phyloP scores from a whole-genome alignment of 2,888 invertebrate genomes.

The Patella depressa region DNA sequence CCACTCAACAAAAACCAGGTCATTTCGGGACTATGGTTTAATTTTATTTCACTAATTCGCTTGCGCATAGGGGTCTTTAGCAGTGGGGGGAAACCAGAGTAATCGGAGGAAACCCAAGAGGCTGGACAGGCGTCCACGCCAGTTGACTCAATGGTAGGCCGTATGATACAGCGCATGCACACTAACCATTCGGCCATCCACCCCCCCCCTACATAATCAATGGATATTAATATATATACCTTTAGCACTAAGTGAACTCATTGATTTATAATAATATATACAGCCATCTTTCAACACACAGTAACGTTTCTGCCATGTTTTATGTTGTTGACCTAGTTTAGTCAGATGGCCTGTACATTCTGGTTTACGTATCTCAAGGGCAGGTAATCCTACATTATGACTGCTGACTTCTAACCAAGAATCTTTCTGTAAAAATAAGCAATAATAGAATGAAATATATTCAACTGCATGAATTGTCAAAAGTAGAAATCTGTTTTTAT shows the following conservation, averaged over 20 bases:
- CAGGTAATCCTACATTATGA: conserved; percentile 84
- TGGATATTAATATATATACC: conserved; percentile 75
- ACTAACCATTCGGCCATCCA: not conserved
- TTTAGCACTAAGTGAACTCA: conserved; percentile 87
- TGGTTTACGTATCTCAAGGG: conserved; percentile 82
- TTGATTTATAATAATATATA: conserved; percentile 92
- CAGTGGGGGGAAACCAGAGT: too few relatives aligned
- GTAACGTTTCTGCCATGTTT: conserved; percentile 90
- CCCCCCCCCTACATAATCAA: too few relatives aligned
- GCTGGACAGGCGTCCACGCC: too few relatives aligned
- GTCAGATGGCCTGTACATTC: conserved; percentile 94
- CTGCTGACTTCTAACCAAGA: conserved; percentile 84
- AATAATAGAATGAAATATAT: not conserved
- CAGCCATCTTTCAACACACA: conserved; percentile 96
- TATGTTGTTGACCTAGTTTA: conserved; percentile 82
- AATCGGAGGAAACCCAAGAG: too few relatives aligned
- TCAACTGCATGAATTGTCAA: not conserved
- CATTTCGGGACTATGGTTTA: too few relatives aligned
- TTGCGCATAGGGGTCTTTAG: too few relatives aligned
- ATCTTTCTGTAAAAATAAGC: conserved; percentile 74
- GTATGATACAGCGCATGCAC: too few relatives aligned
- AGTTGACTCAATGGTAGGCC: too few relatives aligned
- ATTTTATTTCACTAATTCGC: too few relatives aligned
- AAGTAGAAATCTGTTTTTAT: not conserved
- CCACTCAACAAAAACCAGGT: too few relatives aligned